These are phyloP conservation scores for Sebastes steindachneri DNA, from an alignment of 2,797 vertebrate species.

Conservation along the genomic window DNA sequence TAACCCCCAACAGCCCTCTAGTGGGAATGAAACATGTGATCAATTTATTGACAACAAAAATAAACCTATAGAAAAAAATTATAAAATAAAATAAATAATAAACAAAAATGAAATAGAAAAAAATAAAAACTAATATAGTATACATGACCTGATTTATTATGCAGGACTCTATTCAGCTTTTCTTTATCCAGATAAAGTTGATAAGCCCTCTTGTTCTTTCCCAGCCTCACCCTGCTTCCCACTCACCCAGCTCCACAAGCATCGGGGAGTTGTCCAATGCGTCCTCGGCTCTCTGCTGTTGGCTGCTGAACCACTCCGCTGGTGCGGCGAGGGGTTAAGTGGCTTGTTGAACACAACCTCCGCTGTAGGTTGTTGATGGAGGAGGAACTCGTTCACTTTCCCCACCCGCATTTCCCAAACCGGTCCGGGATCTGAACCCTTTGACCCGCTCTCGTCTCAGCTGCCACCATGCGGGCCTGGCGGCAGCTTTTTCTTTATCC, in stretches of 20 bases:
- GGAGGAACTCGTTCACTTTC: conserved; percentile 6
- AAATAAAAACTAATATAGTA: no score
- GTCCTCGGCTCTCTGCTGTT: conserved; percentile 43
- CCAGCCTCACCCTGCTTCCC: not conserved
- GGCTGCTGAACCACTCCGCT: conserved; percentile 21
- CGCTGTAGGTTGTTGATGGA: conserved; percentile 33
- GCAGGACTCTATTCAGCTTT: not conserved
- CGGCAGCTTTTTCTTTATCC: not conserved
- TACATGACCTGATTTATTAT: not conserved
- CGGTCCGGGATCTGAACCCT: conserved; percentile 6
- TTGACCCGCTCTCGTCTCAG: not conserved
- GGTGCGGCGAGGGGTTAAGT: conserved; percentile 57
- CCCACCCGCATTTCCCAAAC: conserved; percentile 30
- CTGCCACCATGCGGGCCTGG: conserved; percentile 1
- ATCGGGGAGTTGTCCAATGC: conserved; percentile 23
- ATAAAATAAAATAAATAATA: not conserved
- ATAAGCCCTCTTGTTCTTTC: not conserved
- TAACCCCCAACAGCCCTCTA: not conserved
- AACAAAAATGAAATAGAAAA: not conserved
- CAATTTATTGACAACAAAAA: not conserved
- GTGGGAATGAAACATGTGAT: not conserved
- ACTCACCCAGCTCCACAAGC: not conserved
- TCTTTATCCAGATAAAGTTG: not conserved
- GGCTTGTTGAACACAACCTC: conserved; percentile 50
- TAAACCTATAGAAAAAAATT: not conserved